phyloP scores from a whole-genome alignment of 2,113 vertebrate genomes.

The Bubalus kerabau region DNA sequence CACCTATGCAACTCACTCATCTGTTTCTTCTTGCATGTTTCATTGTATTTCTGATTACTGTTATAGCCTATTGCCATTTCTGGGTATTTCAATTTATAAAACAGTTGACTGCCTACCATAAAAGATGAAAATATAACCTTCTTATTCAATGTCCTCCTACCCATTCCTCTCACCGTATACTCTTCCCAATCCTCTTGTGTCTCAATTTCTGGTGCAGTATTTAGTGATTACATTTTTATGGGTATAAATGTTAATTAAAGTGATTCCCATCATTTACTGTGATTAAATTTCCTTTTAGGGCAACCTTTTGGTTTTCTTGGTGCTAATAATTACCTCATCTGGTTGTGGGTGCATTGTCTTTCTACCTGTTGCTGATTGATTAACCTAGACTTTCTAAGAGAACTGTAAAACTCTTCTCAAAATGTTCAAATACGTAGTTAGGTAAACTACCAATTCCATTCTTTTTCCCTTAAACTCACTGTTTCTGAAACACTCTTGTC shows the following conservation, averaged over 20 bases:
- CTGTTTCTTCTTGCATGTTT: background rate
- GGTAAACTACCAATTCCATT: background rate
- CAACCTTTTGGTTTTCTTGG: background rate
- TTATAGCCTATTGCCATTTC: background rate
- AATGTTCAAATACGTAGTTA: background rate
- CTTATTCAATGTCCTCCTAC: background rate
- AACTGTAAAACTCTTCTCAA: background rate
- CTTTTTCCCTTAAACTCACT: background rate
- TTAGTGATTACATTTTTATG: background rate
- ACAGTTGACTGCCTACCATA: background rate
- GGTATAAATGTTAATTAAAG: background rate
- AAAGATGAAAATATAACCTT: background rate
- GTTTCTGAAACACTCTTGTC: background rate
- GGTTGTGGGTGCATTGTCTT: background rate
- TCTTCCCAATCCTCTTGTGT: background rate
- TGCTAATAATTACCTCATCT: background rate
- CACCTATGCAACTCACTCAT: background rate
- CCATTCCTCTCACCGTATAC: background rate
- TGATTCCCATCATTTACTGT: background rate
- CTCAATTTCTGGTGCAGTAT: background rate
- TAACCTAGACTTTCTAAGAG: background rate
- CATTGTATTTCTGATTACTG: background rate
- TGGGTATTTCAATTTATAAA: background rate
- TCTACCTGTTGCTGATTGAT: background rate
- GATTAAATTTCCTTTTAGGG: background rate